phyloP scores from a whole-genome alignment of 2,888 invertebrate genomes.

The Lamproptera curius region DNA sequence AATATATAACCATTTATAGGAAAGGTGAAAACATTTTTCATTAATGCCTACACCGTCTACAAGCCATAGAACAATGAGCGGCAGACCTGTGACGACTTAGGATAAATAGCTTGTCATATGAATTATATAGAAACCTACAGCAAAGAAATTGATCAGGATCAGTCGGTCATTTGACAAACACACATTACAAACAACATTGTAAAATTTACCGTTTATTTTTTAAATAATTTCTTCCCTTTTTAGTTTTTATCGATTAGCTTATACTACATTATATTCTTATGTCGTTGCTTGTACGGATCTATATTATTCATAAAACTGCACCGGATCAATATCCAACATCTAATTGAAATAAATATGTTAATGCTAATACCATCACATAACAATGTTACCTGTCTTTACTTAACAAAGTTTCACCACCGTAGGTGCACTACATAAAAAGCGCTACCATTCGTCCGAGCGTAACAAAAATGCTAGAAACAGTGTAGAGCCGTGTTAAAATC shows the following conservation, averaged over 20 bases:
- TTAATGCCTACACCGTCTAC: slow-evolving; percentile 6
- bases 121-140: slow-evolving; percentile 9
- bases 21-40: slow-evolving; percentile 1
- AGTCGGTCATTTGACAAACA: neutral
- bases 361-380: slow-evolving; percentile 29
- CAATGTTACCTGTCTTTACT: slow-evolving; percentile 15
- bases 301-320: slow-evolving; percentile 21
- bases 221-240: neutral
- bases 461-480: slow-evolving; percentile 67
- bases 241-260: neutral
- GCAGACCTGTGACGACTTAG: slow-evolving; percentile 7
- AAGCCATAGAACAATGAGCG: neutral
- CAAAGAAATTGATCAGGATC: neutral
- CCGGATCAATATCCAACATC: slow-evolving; percentile 23
- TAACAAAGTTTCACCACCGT: slow-evolving; percentile 17
- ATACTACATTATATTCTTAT: neutral
- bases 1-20: neutral
- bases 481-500: slow-evolving; percentile 58
- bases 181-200: neutral
- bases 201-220: neutral
- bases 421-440: slow-evolving; percentile 34
- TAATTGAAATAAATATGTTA: slow-evolving; percentile 29
- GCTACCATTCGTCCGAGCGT: slow-evolving; percentile 54
- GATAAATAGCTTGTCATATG: slow-evolving; percentile 2
- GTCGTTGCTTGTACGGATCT: slow-evolving; percentile 8